A percentile compares a stretch with the other conserved stretches of the same genome.
Conservation (phyloP, 2,888 invertebrate genomes). For the Cloeon dipterum region DNA sequence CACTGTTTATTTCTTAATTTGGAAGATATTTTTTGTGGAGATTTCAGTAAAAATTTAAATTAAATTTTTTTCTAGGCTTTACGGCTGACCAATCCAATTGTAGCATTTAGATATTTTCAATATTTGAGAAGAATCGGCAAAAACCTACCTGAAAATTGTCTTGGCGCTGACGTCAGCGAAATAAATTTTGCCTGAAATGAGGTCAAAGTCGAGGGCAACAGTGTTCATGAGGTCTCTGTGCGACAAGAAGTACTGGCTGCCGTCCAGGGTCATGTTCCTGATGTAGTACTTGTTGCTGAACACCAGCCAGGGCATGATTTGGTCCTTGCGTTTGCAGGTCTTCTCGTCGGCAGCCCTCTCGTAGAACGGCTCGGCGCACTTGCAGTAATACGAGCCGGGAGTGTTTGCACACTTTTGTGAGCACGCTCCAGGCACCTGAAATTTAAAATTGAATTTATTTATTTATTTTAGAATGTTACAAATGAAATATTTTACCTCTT, state of each 20-base stretch:
- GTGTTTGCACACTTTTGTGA: slow-evolving; percentile 91
- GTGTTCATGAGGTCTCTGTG: slow-evolving; percentile 92
- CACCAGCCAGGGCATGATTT: slow-evolving; percentile 58
- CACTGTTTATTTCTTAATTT: no score
- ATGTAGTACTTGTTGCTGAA: slow-evolving; percentile 97
- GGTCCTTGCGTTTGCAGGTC: slow-evolving; percentile 72
- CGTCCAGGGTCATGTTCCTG: slow-evolving; percentile 83
- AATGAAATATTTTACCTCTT: no score
- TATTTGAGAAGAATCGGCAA: no score
- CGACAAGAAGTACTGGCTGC: slow-evolving; percentile 57
- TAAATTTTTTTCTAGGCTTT: no score
- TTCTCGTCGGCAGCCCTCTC: slow-evolving; percentile 67
- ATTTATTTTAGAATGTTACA: no score
- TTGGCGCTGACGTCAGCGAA: slow-evolving; percentile 93
- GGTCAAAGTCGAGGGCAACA: slow-evolving; percentile 87
- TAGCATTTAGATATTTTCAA: no score
- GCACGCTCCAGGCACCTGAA: slow-evolving; percentile 74
- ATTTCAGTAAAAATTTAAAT: no score
- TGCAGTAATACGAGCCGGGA: slow-evolving; percentile 85
- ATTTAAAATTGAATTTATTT: no score
- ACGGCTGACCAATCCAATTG: no score
- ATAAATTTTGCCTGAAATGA: slow-evolving; percentile 62
- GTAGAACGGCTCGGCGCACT: slow-evolving; percentile 81
- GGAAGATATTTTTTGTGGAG: no score
- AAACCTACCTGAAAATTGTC: slow-evolving; percentile 78